Percentiles rank a stretch among this genome's conserved stretches.
Evolutionary conservation across 2,113 vertebrate species (phyloP).

Genomic region (Sisor rabdophorus): DNA sequence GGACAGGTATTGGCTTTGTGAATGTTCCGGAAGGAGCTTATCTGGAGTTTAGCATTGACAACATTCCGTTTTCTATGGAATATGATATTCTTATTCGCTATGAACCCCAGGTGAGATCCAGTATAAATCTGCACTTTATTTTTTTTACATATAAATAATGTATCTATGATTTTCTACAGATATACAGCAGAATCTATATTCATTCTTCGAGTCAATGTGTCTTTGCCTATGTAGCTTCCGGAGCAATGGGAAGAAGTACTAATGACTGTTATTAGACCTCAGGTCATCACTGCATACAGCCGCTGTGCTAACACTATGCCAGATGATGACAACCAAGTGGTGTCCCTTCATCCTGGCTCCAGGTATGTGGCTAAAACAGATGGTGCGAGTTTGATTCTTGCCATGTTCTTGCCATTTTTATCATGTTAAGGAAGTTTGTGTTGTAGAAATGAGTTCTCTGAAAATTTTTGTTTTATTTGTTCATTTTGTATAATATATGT

Average conservation of each 20-base stretch:
- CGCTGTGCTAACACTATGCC: constrained; percentile 91
- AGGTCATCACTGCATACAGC: constrained; percentile 79
- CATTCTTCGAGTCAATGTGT: constrained; percentile 10
- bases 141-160: neutral
- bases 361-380: constrained; percentile 23
- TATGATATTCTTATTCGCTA: constrained; percentile 92
- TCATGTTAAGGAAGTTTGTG: neutral
- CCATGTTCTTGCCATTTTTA: neutral
- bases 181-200: no score
- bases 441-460: neutral
- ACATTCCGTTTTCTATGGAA: constrained; percentile 94
- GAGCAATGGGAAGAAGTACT: constrained; percentile 95
- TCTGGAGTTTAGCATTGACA: constrained; percentile 87
- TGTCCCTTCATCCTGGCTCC: constrained; percentile 85
- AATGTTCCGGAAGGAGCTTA: constrained; percentile 87
- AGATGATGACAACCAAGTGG: constrained; percentile 87
- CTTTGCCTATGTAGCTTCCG: constrained; percentile 72
- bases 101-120: constrained; percentile 83
- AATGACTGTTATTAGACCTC: constrained; percentile 80
- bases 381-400: neutral
- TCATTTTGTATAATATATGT: neutral
- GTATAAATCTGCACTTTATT: neutral
- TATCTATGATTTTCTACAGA: no score
- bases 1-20: constrained; percentile 91
- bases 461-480: neutral